Evolutionary conservation across 1,140 invertebrate species (phyloP).

Genomic region (Physella acuta): DNA sequence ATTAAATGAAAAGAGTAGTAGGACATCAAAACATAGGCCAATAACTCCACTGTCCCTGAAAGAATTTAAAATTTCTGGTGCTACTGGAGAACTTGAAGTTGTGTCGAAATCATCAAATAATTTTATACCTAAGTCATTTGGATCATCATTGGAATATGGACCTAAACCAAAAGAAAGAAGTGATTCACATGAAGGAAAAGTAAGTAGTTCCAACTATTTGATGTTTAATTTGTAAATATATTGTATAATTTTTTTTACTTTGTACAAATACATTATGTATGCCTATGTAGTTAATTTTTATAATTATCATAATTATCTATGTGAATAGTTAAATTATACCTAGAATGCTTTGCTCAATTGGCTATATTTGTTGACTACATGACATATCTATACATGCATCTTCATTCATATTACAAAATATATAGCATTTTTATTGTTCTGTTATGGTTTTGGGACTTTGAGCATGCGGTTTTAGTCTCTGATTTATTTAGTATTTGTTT

Average conservation of each 20-base stretch:
- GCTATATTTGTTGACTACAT: too few relatives aligned
- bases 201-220: neutral
- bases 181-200: neutral
- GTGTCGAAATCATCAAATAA: neutral
- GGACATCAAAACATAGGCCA: neutral
- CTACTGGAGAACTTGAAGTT: neutral
- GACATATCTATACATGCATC: too few relatives aligned
- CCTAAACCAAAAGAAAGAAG: neutral
- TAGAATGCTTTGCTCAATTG: too few relatives aligned
- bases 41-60: neutral
- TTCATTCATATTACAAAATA: neutral
- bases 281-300: too few relatives aligned
- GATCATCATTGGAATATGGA: neutral
- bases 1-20: neutral
- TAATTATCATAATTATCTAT: too few relatives aligned
- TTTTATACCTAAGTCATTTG: neutral
- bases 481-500: neutral
- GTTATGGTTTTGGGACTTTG: too few relatives aligned
- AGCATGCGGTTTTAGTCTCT: too few relatives aligned
- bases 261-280: too few relatives aligned
- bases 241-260: too few relatives aligned
- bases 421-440: neutral
- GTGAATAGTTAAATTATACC: too few relatives aligned
- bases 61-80: neutral
- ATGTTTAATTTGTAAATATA: neutral